Percentiles rank a stretch among this genome's conserved stretches.
Conservation (phyloP, 2,888 invertebrate genomes). For the Spialia ferax region DNA sequence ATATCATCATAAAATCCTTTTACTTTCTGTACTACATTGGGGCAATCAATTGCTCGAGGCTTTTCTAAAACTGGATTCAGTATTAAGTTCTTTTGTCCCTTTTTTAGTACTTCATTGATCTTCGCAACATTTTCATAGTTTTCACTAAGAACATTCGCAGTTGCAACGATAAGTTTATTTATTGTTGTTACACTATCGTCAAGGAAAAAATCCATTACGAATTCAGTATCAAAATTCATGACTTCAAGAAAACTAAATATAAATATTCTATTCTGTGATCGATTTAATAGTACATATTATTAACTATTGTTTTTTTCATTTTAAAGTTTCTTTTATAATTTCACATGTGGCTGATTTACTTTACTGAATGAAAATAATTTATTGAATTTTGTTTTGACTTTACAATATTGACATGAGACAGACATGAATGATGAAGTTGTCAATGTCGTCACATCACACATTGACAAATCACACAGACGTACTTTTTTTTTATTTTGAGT, state of each 20-base stretch:
- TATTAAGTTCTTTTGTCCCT: conserved; percentile 51
- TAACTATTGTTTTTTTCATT: too few species aligned
- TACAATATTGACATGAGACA: too few species aligned
- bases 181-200: conserved; percentile 69
- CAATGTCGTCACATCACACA: too few species aligned
- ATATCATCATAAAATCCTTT: conserved; percentile 62
- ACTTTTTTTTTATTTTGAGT: too few species aligned
- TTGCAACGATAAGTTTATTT: conserved; percentile 70
- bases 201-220: conserved; percentile 71
- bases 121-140: conserved; percentile 66
- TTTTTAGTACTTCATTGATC: conserved; percentile 57
- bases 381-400: too few species aligned
- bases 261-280: too few species aligned
- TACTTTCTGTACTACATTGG: conserved; percentile 42
- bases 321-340: too few species aligned
- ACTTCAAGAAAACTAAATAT: not conserved
- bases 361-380: too few species aligned
- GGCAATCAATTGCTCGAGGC: conserved; percentile 33
- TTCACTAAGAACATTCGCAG: conserved; percentile 70
- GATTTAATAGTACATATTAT: too few species aligned
- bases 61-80: conserved; percentile 34
- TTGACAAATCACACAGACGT: too few species aligned
- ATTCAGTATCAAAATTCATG: conserved; percentile 71
- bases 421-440: too few species aligned
- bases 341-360: too few species aligned